Evolutionary conservation across 2,113 vertebrate genomes (phyloP), one percentile per base, ranked within the genome.

Genomic region (Varanus komodoensis): DNA sequence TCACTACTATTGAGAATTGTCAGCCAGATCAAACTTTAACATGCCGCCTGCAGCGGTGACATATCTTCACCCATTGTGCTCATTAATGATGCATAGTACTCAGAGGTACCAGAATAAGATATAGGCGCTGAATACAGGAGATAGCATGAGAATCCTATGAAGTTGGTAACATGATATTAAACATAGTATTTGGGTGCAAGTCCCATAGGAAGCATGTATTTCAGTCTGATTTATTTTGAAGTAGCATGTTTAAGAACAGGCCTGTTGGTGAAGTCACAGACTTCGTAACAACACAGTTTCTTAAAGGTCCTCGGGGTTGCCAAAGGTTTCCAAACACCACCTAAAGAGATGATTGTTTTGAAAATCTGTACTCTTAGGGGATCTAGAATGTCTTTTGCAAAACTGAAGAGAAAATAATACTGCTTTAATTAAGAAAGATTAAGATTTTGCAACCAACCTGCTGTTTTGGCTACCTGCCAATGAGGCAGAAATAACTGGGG

Each of bases 351-450:
- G 82, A 23, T 61, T 27, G 6, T 52, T 38, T 17, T 69, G 32
- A 50, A 79, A 27, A 74, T 78, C 21, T 69, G 5, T n/a, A 68
- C 68, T 17, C 44, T 79, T 52, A 4, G 9, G 48, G 9, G n/a
- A 85, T 50, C 61, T 69, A 79, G 17, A 50, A 68, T 54, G 44
- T 29, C 14, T 38, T 71, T 44, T 32, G 68, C 21, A 19, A 90
- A 91, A 94, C 38, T 27, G 1, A 2, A 78, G 82, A 93, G 89
- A 57, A 7, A 94, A 78, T 0, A 0, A 89, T 23, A 38, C 19
- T 73, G 74, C 79, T 69, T 89, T 91, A 90, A 90, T 90, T 83
- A 87, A 93, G 82, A 85, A 84, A 50, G 38, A 1, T 57, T 94
- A 90, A 71, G 50, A 27, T 78, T 83, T 82, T 88, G 89, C 17